These are phyloP conservation scores for Caenorhabditis sulstoni DNA, from an alignment of 2,888 invertebrate species.

Conservation along the genomic window DNA sequence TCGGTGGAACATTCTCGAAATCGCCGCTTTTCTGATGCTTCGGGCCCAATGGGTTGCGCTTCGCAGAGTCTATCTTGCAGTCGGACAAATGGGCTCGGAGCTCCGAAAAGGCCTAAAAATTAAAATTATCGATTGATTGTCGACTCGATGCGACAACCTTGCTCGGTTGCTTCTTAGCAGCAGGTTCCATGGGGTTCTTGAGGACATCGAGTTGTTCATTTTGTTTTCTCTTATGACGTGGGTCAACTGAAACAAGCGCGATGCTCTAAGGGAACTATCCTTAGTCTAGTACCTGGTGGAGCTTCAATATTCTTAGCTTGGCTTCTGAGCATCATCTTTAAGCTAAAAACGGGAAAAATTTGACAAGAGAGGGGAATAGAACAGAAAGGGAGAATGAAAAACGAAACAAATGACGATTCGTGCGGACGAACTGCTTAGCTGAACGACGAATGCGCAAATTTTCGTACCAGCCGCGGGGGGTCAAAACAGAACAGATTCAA, in stretches of 20 bases:
- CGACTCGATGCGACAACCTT: conserved; percentile 2
- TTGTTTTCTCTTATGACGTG: conserved; percentile 44
- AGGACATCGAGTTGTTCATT: conserved; percentile 37
- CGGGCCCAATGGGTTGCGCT: conserved; percentile 10
- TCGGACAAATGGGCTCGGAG: conserved; percentile 44
- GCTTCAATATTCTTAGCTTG: conserved; percentile 38
- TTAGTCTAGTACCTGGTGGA: conserved; percentile 1
- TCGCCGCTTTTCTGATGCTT: conserved; percentile 26
- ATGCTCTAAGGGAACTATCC: no score
- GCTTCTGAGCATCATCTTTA: conserved; percentile 52
- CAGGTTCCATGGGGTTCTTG: conserved; percentile 34
- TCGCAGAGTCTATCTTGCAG: conserved; percentile 44
- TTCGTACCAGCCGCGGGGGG: not conserved
- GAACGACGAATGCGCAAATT: no score
- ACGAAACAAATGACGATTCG: not conserved
- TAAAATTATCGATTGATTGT: not conserved
- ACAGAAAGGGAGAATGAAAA: not conserved
- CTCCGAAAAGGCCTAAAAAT: conserved; percentile 38
- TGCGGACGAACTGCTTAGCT: no score
- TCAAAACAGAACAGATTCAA: conserved; percentile 18
- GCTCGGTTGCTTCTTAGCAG: conserved; percentile 37
- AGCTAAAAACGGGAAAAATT: conserved; percentile 1
- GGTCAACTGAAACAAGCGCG: conserved; percentile 21
- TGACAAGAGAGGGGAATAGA: not conserved
- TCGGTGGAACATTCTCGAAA: conserved; percentile 29